Percentiles rank a stretch among this genome's conserved stretches.
These are phyloP conservation scores for Neomorphus geoffroyi DNA, from an alignment of 2,797 vertebrate species.

Conservation along the genomic window DNA sequence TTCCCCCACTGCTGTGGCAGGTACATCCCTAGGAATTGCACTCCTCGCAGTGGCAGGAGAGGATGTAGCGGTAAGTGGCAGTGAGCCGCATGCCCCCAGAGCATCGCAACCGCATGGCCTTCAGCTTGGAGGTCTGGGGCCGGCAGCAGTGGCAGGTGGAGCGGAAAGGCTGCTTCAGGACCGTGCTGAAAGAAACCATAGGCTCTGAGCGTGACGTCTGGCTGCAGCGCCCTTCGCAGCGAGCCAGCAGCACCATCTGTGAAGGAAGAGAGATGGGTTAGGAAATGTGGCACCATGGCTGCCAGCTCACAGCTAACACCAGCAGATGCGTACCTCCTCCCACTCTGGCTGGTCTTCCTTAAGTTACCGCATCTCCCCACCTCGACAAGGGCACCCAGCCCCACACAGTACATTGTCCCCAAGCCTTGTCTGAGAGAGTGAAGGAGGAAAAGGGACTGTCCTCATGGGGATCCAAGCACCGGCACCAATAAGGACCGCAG, in stretches of 20 bases:
- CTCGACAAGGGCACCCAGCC: neutral
- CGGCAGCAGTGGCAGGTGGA: slow-evolving; percentile 94
- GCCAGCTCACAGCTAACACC: rapidly evolving
- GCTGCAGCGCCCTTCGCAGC: slow-evolving; percentile 95
- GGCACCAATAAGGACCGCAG: neutral
- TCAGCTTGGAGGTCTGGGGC: slow-evolving; percentile 96
- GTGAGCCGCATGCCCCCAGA: slow-evolving; percentile 91
- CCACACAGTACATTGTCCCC: rapidly evolving
- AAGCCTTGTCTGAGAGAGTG: neutral
- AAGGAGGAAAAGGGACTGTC: neutral
- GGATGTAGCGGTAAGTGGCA: slow-evolving; percentile 97
- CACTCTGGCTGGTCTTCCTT: neutral
- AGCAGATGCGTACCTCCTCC: neutral
- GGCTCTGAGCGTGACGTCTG: slow-evolving; percentile 93
- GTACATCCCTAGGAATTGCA: slow-evolving; percentile 84
- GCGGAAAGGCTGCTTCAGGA: slow-evolving; percentile 95
- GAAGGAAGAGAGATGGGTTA: slow-evolving; percentile 7
- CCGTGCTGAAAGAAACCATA: slow-evolving; percentile 93
- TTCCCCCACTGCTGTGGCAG: neutral
- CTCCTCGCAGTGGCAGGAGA: slow-evolving; percentile 95
- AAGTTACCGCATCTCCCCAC: neutral
- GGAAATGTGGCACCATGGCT: rapidly evolving
- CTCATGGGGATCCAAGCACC: neutral
- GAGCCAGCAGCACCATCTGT: slow-evolving; percentile 95
- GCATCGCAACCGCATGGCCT: slow-evolving; percentile 92